These are phyloP conservation scores for Drosophila anomalata DNA, from an alignment of 2,888 invertebrate species.

Conservation along the genomic window DNA sequence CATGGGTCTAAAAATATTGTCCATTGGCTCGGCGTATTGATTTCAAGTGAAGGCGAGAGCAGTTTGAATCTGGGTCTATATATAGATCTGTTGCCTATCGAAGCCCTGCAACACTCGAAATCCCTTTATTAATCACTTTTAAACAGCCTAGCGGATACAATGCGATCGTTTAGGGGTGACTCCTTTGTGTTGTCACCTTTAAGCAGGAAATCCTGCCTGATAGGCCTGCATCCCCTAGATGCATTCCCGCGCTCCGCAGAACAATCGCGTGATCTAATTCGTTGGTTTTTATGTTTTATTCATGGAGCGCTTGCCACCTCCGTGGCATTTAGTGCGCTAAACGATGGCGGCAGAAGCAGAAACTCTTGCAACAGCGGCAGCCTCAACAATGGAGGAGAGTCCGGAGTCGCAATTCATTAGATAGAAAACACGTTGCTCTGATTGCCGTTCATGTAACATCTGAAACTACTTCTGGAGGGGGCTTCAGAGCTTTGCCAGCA, in stretches of 20 bases:
- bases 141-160: neutral
- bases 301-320: constrained; percentile 30
- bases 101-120: neutral
- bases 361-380: constrained; percentile 6
- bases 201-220: constrained; percentile 15
- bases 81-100: neutral
- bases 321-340: constrained; percentile 38
- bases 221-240: constrained; percentile 11
- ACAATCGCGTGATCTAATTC: constrained; percentile 59
- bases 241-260: neutral
- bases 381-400: constrained; percentile 25
- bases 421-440: constrained; percentile 62
- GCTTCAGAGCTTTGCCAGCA: constrained; percentile 51
- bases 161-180: constrained; percentile 5
- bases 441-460: constrained; percentile 55
- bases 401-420: constrained; percentile 51
- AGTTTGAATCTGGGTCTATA: neutral
- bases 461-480: constrained; percentile 39
- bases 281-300: constrained; percentile 34
- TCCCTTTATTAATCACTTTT: constrained; percentile 11
- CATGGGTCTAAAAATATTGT: constrained; percentile 12
- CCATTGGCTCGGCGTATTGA: constrained; percentile 13
- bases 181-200: constrained; percentile 20
- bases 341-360: constrained; percentile 18
- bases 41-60: constrained; percentile 19